These are phyloP conservation scores for Tapirus terrestris DNA, from an alignment of 2,113 vertebrate genomes.

Conservation along the genomic window DNA sequence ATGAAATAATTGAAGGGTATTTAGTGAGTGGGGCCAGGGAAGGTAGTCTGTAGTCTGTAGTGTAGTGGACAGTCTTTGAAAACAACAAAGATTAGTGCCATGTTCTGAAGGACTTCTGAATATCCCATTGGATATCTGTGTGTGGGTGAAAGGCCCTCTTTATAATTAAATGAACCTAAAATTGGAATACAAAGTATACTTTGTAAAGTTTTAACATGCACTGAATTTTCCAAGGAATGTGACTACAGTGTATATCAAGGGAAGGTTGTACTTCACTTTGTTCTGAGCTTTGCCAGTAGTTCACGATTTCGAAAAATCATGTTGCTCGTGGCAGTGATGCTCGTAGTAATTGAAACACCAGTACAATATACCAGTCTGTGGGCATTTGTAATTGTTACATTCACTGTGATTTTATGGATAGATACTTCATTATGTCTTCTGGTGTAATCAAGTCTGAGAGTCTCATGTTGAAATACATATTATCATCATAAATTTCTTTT, in stretches of 20 bases:
- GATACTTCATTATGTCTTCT: background rate
- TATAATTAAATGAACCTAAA: conserved; percentile 33
- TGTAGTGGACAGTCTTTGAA: background rate
- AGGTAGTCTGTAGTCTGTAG: background rate
- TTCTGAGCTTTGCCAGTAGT: background rate
- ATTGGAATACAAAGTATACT: background rate
- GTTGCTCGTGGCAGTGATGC: background rate
- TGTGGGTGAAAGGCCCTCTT: background rate
- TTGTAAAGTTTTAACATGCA: background rate
- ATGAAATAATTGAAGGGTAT: background rate
- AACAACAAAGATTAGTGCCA: background rate
- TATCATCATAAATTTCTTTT: background rate
- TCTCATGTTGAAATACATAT: background rate
- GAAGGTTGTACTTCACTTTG: background rate
- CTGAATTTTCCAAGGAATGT: background rate
- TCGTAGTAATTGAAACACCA: background rate
- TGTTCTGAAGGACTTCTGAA: background rate
- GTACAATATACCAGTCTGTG: background rate
- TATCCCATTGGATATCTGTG: background rate
- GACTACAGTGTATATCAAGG: background rate
- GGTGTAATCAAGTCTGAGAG: background rate
- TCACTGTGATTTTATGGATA: background rate
- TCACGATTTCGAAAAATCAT: background rate
- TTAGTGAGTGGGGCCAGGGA: background rate
- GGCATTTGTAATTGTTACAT: background rate